phyloP scores from a whole-genome alignment of 2,888 invertebrate species.

The Nemoura dubitans region DNA sequence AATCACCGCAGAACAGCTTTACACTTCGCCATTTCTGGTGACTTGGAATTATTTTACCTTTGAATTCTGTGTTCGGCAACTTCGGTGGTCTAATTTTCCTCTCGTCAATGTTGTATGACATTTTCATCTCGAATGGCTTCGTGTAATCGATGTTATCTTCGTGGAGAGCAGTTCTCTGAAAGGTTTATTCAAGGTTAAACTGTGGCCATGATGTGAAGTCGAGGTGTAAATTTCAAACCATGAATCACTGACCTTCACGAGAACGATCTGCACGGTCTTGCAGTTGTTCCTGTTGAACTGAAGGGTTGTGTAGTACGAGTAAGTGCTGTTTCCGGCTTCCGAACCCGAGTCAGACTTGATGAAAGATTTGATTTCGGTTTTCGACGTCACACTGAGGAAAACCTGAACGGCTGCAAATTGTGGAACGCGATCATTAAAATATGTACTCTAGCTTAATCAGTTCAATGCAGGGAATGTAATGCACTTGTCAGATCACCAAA shows the following conservation, averaged over 20 bases:
- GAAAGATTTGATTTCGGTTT: not conserved
- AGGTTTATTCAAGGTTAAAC: too few species aligned
- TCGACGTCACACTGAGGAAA: not conserved
- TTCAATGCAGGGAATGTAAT: too few species aligned
- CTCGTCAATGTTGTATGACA: not conserved
- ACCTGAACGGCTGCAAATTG: not conserved
- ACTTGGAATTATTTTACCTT: not conserved
- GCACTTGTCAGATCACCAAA: too few species aligned
- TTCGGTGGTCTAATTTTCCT: not conserved
- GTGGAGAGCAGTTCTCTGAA: not conserved
- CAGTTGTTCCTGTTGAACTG: not conserved
- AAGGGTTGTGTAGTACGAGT: not conserved
- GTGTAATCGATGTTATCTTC: not conserved
- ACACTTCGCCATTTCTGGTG: not conserved
- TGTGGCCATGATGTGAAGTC: too few species aligned
- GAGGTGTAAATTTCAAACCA: too few species aligned
- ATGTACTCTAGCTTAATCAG: too few species aligned
- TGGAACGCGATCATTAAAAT: too few species aligned
- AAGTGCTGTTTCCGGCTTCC: not conserved
- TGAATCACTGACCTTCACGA: not conserved
- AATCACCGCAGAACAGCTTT: not conserved
- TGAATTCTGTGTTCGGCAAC: not conserved
- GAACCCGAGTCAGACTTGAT: not conserved
- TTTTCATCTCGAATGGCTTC: constrained; percentile 19
- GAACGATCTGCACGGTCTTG: not conserved